These are phyloP conservation scores for Eueremaeus valkanovi DNA, from an alignment of 2,888 invertebrate species.

Conservation along the genomic window DNA sequence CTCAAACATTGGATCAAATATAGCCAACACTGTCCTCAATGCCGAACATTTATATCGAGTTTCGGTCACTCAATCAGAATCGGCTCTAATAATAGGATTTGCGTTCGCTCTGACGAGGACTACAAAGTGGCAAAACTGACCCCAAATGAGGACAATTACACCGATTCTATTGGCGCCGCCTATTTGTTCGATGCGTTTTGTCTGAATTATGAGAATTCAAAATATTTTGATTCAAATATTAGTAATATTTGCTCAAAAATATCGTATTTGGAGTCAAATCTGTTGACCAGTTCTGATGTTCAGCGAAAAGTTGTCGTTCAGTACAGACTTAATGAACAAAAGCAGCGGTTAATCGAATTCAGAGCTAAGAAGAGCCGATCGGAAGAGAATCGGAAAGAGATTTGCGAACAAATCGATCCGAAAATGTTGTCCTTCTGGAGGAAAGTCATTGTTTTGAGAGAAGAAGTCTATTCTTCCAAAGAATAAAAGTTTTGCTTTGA, in stretches of 20 bases:
- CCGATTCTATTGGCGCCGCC: constrained; percentile 4
- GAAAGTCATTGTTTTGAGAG: not conserved
- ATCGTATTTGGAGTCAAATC: not conserved
- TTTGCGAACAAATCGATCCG: not conserved
- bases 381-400: not conserved
- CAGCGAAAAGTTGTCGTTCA: not conserved
- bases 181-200: not conserved
- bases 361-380: not conserved
- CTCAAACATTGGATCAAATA: not conserved
- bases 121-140: not conserved
- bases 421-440: constrained; percentile 12
- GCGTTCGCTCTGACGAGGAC: not conserved
- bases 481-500: too few species aligned
- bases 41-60: not conserved
- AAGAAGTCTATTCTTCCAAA: too few species aligned
- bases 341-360: not conserved
- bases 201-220: not conserved
- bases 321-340: constrained; percentile 3
- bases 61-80: not conserved
- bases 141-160: not conserved
- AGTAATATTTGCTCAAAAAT: not conserved
- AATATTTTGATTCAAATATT: constrained; percentile 8
- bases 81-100: not conserved
- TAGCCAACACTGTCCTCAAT: constrained; percentile 28
- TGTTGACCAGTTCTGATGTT: not conserved